Evolutionary conservation across 1,140 invertebrate species (phyloP).

Genomic region (Penaeus vannamei): DNA sequence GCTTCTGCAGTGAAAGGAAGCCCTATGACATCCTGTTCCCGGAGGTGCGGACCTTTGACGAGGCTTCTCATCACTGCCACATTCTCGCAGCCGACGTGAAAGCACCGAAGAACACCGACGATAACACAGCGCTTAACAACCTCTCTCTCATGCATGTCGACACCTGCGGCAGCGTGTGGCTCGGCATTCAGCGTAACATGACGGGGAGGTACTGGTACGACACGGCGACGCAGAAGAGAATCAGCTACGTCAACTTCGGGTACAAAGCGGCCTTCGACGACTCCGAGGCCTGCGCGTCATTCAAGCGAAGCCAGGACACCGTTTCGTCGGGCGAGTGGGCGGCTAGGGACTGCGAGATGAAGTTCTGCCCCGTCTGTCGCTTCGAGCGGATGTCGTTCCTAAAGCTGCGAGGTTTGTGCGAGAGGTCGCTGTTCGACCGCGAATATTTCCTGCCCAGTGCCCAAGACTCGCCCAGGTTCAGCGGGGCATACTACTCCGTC

Average conservation of each 20-base stretch:
- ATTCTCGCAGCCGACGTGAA: conserved; percentile 30
- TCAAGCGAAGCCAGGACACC: conserved; percentile 39
- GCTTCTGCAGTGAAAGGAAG: neutral
- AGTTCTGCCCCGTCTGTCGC: conserved; percentile 43
- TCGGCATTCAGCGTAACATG: conserved; percentile 34
- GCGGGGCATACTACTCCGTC: conserved; percentile 43
- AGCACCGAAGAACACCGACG: conserved; percentile 6
- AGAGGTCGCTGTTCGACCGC: conserved; percentile 43
- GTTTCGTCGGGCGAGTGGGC: conserved; percentile 38
- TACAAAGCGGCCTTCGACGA: conserved; percentile 40
- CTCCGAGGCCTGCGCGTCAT: conserved; percentile 37
- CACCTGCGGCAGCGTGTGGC: conserved; percentile 46
- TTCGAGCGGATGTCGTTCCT: conserved; percentile 37
- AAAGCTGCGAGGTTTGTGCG: conserved; percentile 39
- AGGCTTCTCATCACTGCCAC: conserved; percentile 37
- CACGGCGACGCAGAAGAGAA: neutral
- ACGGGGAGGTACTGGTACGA: conserved; percentile 31
- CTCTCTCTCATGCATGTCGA: neutral
- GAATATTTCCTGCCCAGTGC: conserved; percentile 41
- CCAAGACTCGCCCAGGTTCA: conserved; percentile 11
- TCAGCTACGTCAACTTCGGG: conserved; percentile 34
- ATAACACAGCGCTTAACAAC: conserved; percentile 19
- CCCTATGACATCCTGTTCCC: conserved; percentile 43
- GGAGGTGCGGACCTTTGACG: conserved; percentile 35
- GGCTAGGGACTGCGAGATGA: conserved; percentile 6